Percentiles rank a stretch among this genome's conserved stretches.
phyloP scores from a whole-genome alignment of 2,797 vertebrate species.

The Bovichtus variegatus region DNA sequence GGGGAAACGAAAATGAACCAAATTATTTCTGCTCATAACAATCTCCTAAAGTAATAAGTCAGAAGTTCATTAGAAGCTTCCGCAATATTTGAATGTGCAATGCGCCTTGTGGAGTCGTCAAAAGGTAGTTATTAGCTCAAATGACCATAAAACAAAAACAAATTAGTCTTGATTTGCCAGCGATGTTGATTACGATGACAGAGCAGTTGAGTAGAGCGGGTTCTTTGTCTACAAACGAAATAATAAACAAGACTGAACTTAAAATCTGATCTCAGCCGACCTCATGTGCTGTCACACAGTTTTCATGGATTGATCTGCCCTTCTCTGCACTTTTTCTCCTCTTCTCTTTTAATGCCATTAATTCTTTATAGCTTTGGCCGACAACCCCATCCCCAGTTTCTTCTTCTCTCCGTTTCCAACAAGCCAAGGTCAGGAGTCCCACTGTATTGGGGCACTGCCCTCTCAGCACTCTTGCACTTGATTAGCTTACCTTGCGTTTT shows the following conservation, averaged over 20 bases:
- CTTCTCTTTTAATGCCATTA: conserved; percentile 55
- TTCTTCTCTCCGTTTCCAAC: conserved; percentile 37
- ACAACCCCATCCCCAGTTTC: conserved; percentile 23
- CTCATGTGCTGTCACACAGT: conserved; percentile 17
- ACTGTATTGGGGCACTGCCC: conserved; percentile 57
- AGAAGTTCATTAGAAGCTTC: conserved; percentile 8
- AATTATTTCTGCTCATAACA: conserved; percentile 3
- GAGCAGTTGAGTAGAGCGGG: conserved; percentile 28
- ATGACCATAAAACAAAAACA: conserved; percentile 28
- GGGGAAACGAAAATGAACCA: conserved; percentile 13
- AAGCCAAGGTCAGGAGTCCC: conserved; percentile 73
- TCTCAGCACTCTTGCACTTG: conserved; percentile 63
- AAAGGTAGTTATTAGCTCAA: conserved; percentile 26
- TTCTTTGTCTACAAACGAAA: conserved; percentile 27
- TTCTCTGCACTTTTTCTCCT: conserved; percentile 40
- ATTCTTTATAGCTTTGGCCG: conserved; percentile 41
- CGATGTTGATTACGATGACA: conserved; percentile 35
- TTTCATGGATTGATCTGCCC: conserved; percentile 39
- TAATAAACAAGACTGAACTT: neutral
- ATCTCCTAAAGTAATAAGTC: conserved; percentile 16
- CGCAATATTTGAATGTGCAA: conserved; percentile 18
- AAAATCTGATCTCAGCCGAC: conserved; percentile 37
- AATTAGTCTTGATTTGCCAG: conserved; percentile 23
- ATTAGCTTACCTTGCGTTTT: conserved; percentile 73
- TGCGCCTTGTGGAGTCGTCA: conserved; percentile 29